Evolutionary conservation across 2,888 invertebrate species (phyloP), one percentile per base, ranked within the genome.

Genomic region (Mythimna vitellina): DNA sequence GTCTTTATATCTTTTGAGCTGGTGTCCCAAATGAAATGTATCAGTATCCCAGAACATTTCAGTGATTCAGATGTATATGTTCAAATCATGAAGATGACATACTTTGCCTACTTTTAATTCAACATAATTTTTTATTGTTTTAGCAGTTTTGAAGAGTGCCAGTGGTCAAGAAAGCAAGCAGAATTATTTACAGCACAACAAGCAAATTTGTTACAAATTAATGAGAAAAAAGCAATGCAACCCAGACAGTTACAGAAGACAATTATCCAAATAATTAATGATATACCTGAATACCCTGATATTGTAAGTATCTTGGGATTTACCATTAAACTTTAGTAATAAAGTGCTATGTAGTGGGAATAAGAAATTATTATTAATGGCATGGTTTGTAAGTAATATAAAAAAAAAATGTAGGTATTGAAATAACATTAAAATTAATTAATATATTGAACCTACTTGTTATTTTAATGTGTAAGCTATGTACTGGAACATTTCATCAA

Each of bases 151-250:
- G 96, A 97, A 82, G 96, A 97, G 85, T 97, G 97, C 82, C 97
- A 97, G 73, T 98, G 98, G 98, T 98, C 98, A 1, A 97, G 98
- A 78, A 97, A 98, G 86, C 99, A 99, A 94, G 99, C 99, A 0
- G 99, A 99, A 92, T 95, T 98, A 64, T 98, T 99, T 89, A 98
- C 99, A 70, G 98, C 98, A 1, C 98, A 98, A 87, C 99, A 99
- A 93, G 98, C 98, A 14, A 97, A 97, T 81, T 95, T 98, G 67
- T 91, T 99, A 68, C 98, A 98, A 90, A 98, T 97, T 60, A 98
- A 99, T 92, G 98, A 98, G 89, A 97, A 97, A 65, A 97, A 97
- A 87, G 99, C 99, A 0, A 92, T 99, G 82, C 94, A 97, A 4
- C 98, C 99, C 0, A 96, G 97, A 75, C 97, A 98, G 85, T 93